Percentiles rank a stretch among this genome's conserved stretches.
These are phyloP conservation scores for Oikopleura vanhoeffeni DNA, from an alignment of 23 tunicate species.

Conservation along the genomic window DNA sequence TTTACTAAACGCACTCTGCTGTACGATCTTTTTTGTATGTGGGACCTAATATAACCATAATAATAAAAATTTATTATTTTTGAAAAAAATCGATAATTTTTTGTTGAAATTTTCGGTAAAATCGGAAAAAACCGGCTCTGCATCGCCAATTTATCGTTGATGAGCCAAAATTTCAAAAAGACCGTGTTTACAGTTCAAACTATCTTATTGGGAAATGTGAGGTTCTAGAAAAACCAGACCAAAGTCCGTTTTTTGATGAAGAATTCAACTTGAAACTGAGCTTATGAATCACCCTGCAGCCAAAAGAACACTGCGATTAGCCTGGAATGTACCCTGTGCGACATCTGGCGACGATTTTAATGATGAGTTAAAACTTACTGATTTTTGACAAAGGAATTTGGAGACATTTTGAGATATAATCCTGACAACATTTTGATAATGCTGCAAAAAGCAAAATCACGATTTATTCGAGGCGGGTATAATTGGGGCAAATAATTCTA, in stretches of 20 bases:
- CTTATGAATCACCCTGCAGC: not conserved
- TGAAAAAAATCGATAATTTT: too few species aligned
- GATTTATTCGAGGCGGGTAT: not conserved
- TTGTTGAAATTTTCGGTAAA: too few species aligned
- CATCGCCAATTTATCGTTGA: too few species aligned
- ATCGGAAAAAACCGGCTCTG: too few species aligned
- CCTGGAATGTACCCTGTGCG: not conserved
- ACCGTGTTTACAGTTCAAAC: too few species aligned
- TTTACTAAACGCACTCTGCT: too few species aligned
- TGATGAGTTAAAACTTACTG: not conserved
- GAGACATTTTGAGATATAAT: not conserved
- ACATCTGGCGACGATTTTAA: not conserved
- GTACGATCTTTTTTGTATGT: too few species aligned
- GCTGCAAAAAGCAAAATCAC: not conserved
- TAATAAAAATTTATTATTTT: too few species aligned
- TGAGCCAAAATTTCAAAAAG: too few species aligned
- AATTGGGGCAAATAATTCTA: not conserved
- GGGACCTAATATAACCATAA: too few species aligned
- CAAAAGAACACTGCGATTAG: not conserved
- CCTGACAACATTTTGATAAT: not conserved
- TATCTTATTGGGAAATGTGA: too few species aligned
- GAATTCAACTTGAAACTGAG: not conserved
- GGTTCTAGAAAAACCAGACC: too few species aligned
- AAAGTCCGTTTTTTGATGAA: not conserved
- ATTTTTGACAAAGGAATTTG: not conserved